Evolutionary conservation across 1,140 invertebrate species (phyloP).

Genomic region (Choristoneura fumiferana): DNA sequence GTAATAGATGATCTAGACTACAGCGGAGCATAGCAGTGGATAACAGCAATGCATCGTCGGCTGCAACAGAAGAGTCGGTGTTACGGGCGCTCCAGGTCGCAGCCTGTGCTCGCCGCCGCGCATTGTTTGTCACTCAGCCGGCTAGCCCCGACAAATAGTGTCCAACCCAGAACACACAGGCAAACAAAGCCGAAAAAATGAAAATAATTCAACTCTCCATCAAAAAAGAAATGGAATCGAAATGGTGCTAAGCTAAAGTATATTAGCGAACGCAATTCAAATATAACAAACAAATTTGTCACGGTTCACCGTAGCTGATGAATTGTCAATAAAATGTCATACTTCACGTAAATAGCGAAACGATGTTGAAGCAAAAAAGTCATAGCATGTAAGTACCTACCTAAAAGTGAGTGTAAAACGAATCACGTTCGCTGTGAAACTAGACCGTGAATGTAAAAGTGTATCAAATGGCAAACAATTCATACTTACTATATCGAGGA

Average conservation of each 20-base stretch:
- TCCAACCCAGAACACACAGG: constrained; percentile 51
- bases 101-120: constrained; percentile 54
- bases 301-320: background rate
- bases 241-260: too few relatives aligned
- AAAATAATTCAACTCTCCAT: too few relatives aligned
- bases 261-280: too few relatives aligned
- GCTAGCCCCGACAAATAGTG: constrained; percentile 66
- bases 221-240: too few relatives aligned
- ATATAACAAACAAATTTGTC: constrained; percentile 25
- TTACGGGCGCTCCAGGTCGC: constrained; percentile 44
- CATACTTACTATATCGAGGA: constrained; percentile 23
- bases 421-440: constrained; percentile 31
- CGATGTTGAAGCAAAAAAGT: background rate
- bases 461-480: constrained; percentile 50
- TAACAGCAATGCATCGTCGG: constrained; percentile 40
- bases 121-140: constrained; percentile 76
- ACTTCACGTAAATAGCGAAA: background rate
- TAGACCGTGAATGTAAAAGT: constrained; percentile 48
- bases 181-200: background rate
- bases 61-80: constrained; percentile 41
- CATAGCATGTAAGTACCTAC: background rate
- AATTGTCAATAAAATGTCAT: constrained; percentile 10
- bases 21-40: constrained; percentile 41
- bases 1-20: background rate
- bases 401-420: constrained; percentile 24